phyloP scores from a whole-genome alignment of 2,888 invertebrate species.

The Noctua janthe region DNA sequence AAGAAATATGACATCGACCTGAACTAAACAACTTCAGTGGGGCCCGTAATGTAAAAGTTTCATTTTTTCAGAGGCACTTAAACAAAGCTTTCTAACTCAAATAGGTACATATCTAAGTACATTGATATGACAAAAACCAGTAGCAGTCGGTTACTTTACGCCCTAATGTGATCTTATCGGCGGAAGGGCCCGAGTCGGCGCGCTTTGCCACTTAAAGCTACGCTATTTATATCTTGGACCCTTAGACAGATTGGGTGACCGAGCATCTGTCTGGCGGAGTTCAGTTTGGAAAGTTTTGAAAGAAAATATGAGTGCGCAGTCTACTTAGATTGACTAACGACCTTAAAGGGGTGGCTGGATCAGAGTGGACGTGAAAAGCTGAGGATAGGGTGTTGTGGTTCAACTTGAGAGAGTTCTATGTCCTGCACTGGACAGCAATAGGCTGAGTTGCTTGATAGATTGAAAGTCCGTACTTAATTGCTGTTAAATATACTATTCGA shows the following conservation, averaged over 20 bases:
- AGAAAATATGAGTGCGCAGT: conserved; percentile 25
- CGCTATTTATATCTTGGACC: conserved; percentile 87
- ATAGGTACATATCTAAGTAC: conserved; percentile 26
- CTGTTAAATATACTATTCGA: not conserved
- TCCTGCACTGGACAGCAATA: not conserved
- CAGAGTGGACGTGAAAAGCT: not conserved
- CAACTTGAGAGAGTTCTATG: not conserved
- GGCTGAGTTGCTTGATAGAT: not conserved
- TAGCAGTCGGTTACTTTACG: conserved; percentile 83
- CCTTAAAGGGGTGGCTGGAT: not conserved
- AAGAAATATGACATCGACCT: too few relatives aligned
- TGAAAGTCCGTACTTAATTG: not conserved
- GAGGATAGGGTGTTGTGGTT: not conserved
- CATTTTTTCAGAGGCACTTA: conserved; percentile 18
- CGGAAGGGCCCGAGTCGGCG: conserved; percentile 84
- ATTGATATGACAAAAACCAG: conserved; percentile 87
- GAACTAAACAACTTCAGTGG: not conserved
- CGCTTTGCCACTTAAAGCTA: conserved; percentile 88
- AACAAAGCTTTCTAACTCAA: conserved; percentile 53
- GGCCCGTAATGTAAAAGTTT: not conserved
- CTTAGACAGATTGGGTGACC: conserved; percentile 79
- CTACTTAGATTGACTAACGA: not conserved
- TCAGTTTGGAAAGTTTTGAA: conserved; percentile 52
- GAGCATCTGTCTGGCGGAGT: conserved; percentile 79
- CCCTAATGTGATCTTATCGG: conserved; percentile 89